phyloP scores from a whole-genome alignment of 2,888 invertebrate species.

The Gandaritis pyraliata region DNA sequence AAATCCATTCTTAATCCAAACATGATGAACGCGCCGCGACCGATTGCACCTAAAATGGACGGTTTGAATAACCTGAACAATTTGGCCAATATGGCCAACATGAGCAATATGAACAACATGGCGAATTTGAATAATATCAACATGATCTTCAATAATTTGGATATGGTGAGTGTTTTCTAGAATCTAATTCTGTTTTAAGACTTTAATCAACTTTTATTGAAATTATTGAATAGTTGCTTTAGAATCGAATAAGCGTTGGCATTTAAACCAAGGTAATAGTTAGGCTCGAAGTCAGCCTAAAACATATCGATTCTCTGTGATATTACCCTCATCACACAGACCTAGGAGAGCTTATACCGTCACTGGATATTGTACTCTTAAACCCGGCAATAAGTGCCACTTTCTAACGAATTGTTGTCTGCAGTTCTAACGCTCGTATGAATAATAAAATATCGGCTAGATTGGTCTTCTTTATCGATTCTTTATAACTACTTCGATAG shows the following conservation, averaged over 20 bases:
- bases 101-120: slow-evolving; percentile 50
- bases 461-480: slow-evolving; percentile 1
- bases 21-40: slow-evolving; percentile 74
- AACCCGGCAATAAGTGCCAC: neutral
- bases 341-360: neutral
- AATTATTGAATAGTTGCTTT: too few relatives aligned
- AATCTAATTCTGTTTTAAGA: too few relatives aligned
- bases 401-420: neutral
- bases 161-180: slow-evolving; percentile 68
- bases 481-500: neutral
- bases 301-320: neutral
- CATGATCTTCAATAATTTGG: slow-evolving; percentile 79
- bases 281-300: neutral
- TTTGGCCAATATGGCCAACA: slow-evolving; percentile 41
- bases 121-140: slow-evolving; percentile 63
- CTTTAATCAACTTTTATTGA: too few relatives aligned
- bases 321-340: neutral
- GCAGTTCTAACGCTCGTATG: neutral
- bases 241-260: too few relatives aligned
- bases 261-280: too few relatives aligned
- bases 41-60: slow-evolving; percentile 75
- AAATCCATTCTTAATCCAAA: slow-evolving; percentile 80
- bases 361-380: neutral
- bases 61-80: slow-evolving; percentile 51
- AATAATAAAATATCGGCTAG: slow-evolving; percentile 1